phyloP scores from a whole-genome alignment of 2,113 vertebrate genomes.

The Vombatus ursinus region DNA sequence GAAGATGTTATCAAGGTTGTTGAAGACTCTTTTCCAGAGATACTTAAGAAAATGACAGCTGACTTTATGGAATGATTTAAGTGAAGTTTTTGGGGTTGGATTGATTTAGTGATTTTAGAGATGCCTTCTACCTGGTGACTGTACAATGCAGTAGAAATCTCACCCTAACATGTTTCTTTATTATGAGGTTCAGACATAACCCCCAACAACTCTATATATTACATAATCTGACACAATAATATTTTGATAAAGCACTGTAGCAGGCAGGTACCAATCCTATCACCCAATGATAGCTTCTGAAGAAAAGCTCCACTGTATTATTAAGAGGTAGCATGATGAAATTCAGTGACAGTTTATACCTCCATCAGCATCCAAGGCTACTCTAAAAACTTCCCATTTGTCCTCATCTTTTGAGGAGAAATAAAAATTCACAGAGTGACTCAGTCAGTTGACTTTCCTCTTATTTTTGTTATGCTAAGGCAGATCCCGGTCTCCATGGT shows the following conservation, averaged over 20 bases:
- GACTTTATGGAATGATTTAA: too few species aligned
- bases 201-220: background rate
- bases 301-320: background rate
- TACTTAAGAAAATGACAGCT: background rate
- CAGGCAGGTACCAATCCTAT: background rate
- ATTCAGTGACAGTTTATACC: background rate
- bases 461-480: background rate
- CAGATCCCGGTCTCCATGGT: background rate
- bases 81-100: background rate
- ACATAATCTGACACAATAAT: background rate
- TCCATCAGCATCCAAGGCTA: background rate
- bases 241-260: background rate
- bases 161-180: too few species aligned
- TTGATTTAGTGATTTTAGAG: background rate
- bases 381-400: background rate
- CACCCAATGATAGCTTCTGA: background rate
- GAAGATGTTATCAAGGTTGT: background rate
- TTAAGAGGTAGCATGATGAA: background rate
- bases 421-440: background rate
- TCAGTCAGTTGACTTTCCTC: background rate
- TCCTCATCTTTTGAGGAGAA: background rate
- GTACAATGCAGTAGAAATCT: background rate
- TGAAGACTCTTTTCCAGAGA: background rate
- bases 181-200: background rate
- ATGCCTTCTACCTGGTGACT: background rate